Evolutionary conservation across 2,113 vertebrate species (phyloP), one percentile per base, ranked within the genome.

Genomic region (Chaetura pelagica): DNA sequence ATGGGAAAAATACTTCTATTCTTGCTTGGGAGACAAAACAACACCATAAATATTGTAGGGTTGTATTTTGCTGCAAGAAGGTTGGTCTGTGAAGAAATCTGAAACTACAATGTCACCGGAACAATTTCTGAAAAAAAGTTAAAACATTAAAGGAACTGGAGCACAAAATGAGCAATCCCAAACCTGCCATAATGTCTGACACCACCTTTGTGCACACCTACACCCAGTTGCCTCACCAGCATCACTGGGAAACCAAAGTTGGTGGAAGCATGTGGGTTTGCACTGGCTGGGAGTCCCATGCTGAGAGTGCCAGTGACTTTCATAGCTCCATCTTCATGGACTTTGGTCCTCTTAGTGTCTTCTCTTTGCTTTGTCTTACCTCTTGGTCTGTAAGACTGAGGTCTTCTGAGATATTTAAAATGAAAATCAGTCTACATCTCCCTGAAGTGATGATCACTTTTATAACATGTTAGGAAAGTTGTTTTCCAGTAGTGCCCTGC

Each of bases 41-140:
- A 15, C 27, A 77, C 23, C 55, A 78, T 93, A 95, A 94, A 91
- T 95, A 90, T 11, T 68, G 27, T 7, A 30, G 32, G 30, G 10
- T 1, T 76, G 22, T 48, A 35, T 49, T 64, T 73, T 78, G n/a
- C 38, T 81, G 26, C 38, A 71, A 20, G 49, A 67, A 90, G 59
- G 75, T 38, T 26, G 49, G 12, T 44, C 10, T 52, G 46, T 64
- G 35, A 8, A 4, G 55, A 92, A 90, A 35, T 35, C 21, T 79
- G 67, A 78, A 89, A 61, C 49, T 19, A 27, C 27, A 72, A 5
- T n/a, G 29, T 34, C 15, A 30, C 34, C 7, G 6, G 34, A 40
- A 77, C 22, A 49, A 12, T 75, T 84, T 55, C 44, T 78, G 72
- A 27, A 29, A 34, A 4, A 14, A 40, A 75, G 5, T 46, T 29